phyloP scores from a whole-genome alignment of 2,797 vertebrate genomes.

The Diceros bicornis region DNA sequence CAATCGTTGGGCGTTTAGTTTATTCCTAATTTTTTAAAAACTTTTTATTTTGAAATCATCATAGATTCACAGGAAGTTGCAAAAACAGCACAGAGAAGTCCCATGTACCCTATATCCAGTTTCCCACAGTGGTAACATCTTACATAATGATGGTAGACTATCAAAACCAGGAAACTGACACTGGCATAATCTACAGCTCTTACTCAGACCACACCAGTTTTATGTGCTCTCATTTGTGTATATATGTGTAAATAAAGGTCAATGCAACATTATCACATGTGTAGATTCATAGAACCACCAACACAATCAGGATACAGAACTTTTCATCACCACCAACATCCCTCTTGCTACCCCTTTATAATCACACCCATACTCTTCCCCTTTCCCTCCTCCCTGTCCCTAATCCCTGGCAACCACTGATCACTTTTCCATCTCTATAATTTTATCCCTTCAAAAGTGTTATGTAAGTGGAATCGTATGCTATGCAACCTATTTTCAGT shows the following conservation, averaged over 20 bases:
- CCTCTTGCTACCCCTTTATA: not conserved
- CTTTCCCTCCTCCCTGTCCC: not conserved
- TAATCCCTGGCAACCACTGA: not conserved
- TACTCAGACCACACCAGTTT: not conserved
- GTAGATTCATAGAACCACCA: not conserved
- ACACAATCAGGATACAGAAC: not conserved
- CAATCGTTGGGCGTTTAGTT: not conserved
- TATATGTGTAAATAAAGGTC: not conserved
- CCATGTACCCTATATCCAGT: not conserved
- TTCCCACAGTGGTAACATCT: not conserved
- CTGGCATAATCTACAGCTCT: not conserved
- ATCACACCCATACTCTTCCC: not conserved
- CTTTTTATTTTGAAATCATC: slow-evolving; percentile 12
- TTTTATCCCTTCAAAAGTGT: not conserved
- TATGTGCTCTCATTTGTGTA: not conserved
- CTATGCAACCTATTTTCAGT: not conserved
- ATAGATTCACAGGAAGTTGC: not conserved
- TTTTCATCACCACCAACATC: not conserved
- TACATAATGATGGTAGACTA: not conserved
- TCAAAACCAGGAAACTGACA: not conserved
- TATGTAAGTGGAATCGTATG: not conserved
- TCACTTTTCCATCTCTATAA: not conserved
- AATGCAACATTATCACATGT: not conserved
- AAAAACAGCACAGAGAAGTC: not conserved
- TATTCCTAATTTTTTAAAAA: not conserved